These are phyloP conservation scores for Rhinophrynus dorsalis DNA, from an alignment of 2,797 vertebrate species.

Conservation along the genomic window DNA sequence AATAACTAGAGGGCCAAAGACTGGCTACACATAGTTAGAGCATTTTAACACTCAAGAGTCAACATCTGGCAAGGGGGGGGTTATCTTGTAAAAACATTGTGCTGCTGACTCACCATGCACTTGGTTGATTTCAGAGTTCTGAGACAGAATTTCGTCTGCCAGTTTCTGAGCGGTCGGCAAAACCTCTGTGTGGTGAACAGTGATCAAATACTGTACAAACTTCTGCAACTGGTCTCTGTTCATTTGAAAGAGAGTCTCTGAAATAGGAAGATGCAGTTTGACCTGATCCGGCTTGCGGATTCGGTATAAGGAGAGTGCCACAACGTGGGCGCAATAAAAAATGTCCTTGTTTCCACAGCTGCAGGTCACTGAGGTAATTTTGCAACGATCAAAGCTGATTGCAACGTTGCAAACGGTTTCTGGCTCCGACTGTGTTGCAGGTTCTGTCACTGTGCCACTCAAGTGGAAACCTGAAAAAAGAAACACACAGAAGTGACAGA, in stretches of 20 bases:
- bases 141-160: constrained; percentile 96
- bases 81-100: neutral
- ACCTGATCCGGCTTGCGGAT: constrained; percentile 97
- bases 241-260: constrained; percentile 98
- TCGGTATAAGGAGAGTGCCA: constrained; percentile 94
- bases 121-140: constrained; percentile 99
- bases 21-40: no score
- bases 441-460: constrained; percentile 95
- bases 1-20: no score
- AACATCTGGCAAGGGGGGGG: neutral
- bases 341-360: constrained; percentile 99
- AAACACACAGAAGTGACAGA: constrained; percentile 3
- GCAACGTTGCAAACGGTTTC: constrained; percentile 95
- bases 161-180: constrained; percentile 96
- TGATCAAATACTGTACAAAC: constrained; percentile 98
- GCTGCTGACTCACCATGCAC: constrained; percentile 91
- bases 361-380: constrained; percentile 98
- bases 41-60: no score
- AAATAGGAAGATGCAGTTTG: constrained; percentile 98
- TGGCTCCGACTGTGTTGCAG: constrained; percentile 87
- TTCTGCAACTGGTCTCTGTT: constrained; percentile 98
- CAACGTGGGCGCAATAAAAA: constrained; percentile 98
- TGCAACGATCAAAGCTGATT: constrained; percentile 99
- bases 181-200: constrained; percentile 97
- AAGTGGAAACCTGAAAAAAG: constrained; percentile 86